Evolutionary conservation across 2,888 invertebrate genomes (phyloP), one percentile per base, ranked within the genome.

Genomic region (Hypomecis punctinalis): DNA sequence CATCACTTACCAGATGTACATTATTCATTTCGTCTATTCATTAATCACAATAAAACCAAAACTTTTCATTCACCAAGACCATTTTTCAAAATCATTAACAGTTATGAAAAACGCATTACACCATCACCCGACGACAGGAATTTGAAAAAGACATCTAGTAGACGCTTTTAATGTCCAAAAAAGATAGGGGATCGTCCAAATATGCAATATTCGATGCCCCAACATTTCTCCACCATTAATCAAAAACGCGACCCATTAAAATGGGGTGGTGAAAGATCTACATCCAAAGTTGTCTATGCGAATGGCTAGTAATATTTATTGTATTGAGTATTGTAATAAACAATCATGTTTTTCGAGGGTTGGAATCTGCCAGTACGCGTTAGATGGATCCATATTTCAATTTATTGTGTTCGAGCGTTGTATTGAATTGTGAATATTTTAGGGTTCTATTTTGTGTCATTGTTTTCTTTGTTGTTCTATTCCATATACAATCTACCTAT

Each of bases 201-300:
- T 81, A 84, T 81, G 67, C 68, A 72, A 72, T 70, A 72, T 67
- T 68, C 68, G 80, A 84, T 84, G 81, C 81, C 83, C 88, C 86
- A 74, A 76, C 63, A 51, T 82, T 83, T 80, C 81, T 75, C 76
- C 74, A 72, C 79, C 90, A 92, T 92, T 91, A 91, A 92, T 92
- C 92, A 92, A 91, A 63, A 66, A 88, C 82, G 84, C 79, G 78
- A 80, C 83, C 88, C 86, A 90, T 89, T 88, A 86, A 87, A 86
- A 88, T 88, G 82, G 91, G 91, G 92, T 87, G 91, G 83, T 75
- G 89, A 90, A 84, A 85, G 84, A 84, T 84, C 81, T 82, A 84
- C 83, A 82, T 82, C 88, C 82, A 87, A 86, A 84, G 83, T 86
- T 85, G 83, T 88, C 85, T 88, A 84, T 84, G 70, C 78, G 80